Conservation (phyloP, 2,797 vertebrate species). For the Yasuhikotakia modesta region DNA sequence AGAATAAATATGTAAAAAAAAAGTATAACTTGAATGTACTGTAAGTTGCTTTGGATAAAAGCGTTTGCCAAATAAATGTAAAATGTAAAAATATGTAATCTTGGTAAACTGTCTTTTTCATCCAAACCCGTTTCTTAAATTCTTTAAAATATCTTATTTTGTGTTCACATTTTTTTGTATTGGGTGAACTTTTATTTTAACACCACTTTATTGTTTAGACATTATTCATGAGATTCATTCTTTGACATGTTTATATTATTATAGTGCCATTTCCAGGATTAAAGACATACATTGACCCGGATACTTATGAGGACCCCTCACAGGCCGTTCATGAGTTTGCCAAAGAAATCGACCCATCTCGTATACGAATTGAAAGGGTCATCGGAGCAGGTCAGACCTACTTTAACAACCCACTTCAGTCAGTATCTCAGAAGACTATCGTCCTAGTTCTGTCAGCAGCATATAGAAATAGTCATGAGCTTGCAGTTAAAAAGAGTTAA, state of each 20-base stretch:
- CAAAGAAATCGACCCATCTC: conserved; percentile 95
- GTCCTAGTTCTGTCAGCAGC: not conserved
- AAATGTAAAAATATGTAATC: too few species aligned
- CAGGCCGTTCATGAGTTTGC: conserved; percentile 96
- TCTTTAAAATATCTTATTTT: too few species aligned
- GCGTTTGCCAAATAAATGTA: too few species aligned
- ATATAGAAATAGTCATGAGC: not conserved
- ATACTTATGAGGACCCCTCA: conserved; percentile 94
- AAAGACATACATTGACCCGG: conserved; percentile 96
- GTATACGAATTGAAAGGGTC: conserved; percentile 95
- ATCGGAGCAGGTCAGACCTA: conserved; percentile 88
- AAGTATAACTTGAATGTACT: too few species aligned
- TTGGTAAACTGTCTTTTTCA: too few species aligned
- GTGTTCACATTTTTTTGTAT: not conserved
- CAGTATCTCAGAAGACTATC: not conserved
- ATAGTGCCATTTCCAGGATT: conserved; percentile 85
- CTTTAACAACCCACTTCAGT: not conserved
- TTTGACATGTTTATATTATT: conserved; percentile 9
- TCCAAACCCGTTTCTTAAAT: too few species aligned
- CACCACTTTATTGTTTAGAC: not conserved
- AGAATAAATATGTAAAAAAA: too few species aligned
- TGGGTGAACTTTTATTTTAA: too few species aligned
- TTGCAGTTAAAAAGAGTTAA: not conserved
- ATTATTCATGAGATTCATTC: not conserved
- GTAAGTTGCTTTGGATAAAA: too few species aligned